These are phyloP conservation scores for Aegithalos caudatus DNA, from an alignment of 2,113 vertebrate species.

Conservation along the genomic window DNA sequence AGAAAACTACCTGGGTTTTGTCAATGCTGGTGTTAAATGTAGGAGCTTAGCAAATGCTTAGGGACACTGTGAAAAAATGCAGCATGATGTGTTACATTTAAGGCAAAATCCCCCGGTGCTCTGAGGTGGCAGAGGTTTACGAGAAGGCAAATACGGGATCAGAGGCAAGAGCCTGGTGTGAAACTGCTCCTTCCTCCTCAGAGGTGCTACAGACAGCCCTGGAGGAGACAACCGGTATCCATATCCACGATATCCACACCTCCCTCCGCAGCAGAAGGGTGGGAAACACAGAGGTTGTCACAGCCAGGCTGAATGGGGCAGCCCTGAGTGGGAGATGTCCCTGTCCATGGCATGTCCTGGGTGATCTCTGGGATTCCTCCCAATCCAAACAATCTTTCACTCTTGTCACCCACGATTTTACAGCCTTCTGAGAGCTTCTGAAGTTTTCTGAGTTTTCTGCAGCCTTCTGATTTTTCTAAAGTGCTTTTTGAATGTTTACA, in stretches of 20 bases:
- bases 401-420: too few species aligned
- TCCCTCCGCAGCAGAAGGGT: not conserved
- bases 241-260: too few species aligned
- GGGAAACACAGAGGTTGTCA: not conserved
- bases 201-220: not conserved
- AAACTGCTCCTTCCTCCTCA: not conserved
- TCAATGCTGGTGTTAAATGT: not conserved
- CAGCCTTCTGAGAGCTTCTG: too few species aligned
- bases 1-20: not conserved
- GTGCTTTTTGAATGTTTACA: too few species aligned
- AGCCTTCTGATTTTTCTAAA: too few species aligned
- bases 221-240: not conserved
- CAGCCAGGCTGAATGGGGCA: not conserved
- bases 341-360: not conserved
- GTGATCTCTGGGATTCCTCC: not conserved
- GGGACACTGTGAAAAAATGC: not conserved
- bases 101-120: not conserved
- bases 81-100: not conserved
- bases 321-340: not conserved
- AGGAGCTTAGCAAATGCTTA: not conserved
- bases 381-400: not conserved
- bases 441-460: too few species aligned
- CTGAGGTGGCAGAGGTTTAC: rapidly evolving
- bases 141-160: not conserved
- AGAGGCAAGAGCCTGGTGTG: not conserved